Percentiles rank a stretch among this genome's conserved stretches.
These are phyloP conservation scores for Megaptera novaeangliae DNA, from an alignment of 2,113 vertebrate species.

Conservation along the genomic window DNA sequence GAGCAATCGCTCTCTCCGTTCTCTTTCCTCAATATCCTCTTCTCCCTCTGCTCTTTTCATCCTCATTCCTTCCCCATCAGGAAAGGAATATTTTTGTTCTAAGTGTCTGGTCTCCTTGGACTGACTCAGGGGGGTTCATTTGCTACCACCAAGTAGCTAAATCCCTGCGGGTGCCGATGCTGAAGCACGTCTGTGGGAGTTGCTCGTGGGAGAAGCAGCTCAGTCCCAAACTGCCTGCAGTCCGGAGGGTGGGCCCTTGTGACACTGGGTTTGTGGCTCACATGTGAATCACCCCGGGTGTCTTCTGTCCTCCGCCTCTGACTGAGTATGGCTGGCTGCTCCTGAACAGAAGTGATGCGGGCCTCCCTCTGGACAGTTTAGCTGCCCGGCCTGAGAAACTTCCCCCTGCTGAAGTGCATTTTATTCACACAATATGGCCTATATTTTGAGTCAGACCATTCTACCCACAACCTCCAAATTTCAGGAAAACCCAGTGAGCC, in stretches of 20 bases:
- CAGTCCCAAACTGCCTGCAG: background rate
- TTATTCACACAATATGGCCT: background rate
- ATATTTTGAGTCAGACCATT: background rate
- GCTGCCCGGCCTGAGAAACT: background rate
- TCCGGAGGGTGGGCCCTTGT: background rate
- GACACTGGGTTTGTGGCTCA: background rate
- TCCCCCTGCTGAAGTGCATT: background rate
- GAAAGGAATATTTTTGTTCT: background rate
- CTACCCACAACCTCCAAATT: background rate
- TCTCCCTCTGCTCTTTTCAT: background rate
- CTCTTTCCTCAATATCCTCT: background rate
- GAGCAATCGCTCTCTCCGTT: background rate
- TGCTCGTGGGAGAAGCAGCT: fast-evolving
- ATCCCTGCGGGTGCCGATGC: fast-evolving
- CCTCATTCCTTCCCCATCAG: background rate
- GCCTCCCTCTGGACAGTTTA: background rate
- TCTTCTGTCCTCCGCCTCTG: background rate
- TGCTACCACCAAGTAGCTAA: background rate
- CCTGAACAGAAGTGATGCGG: background rate
- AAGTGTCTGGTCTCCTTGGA: background rate
- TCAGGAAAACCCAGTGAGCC: background rate
- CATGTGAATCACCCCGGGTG: background rate
- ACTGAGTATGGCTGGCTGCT: background rate
- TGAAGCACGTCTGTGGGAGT: fast-evolving
- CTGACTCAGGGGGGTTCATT: background rate